These are phyloP conservation scores for Tapera naevia DNA, from an alignment of 2,797 vertebrate genomes.

Conservation along the genomic window DNA sequence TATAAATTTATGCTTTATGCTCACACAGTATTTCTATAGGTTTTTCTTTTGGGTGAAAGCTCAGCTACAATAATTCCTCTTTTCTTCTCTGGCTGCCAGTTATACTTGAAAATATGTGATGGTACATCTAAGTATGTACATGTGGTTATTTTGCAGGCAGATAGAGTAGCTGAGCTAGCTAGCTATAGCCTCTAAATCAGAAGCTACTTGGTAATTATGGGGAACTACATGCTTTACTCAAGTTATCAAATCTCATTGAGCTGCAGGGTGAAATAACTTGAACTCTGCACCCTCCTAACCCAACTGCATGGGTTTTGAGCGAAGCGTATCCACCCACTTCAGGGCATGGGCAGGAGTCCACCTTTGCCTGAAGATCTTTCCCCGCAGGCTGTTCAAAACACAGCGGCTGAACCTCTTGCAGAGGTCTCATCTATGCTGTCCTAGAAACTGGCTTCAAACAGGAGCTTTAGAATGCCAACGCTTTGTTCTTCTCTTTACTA, in stretches of 20 bases:
- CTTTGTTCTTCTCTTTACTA: background rate
- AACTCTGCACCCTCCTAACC: background rate
- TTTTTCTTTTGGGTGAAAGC: background rate
- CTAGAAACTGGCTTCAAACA: background rate
- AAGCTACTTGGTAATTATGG: background rate
- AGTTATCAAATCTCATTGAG: background rate
- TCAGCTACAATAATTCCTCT: background rate
- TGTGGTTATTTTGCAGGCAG: background rate
- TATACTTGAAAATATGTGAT: background rate
- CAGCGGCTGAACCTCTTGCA: background rate
- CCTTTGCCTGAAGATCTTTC: background rate
- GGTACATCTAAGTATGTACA: background rate
- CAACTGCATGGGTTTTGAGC: background rate
- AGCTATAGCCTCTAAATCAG: background rate
- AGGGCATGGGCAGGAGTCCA: background rate
- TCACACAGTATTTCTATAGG: background rate
- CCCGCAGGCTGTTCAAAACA: background rate
- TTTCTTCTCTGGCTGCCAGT: background rate
- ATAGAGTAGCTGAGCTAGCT: background rate
- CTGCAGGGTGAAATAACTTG: background rate
- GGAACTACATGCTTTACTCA: background rate
- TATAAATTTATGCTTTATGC: background rate
- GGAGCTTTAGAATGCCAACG: background rate
- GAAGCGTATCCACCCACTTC: background rate
- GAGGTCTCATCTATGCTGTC: background rate